These are phyloP conservation scores for Xestia sexstrigata DNA, from an alignment of 2,888 invertebrate genomes.

Conservation along the genomic window DNA sequence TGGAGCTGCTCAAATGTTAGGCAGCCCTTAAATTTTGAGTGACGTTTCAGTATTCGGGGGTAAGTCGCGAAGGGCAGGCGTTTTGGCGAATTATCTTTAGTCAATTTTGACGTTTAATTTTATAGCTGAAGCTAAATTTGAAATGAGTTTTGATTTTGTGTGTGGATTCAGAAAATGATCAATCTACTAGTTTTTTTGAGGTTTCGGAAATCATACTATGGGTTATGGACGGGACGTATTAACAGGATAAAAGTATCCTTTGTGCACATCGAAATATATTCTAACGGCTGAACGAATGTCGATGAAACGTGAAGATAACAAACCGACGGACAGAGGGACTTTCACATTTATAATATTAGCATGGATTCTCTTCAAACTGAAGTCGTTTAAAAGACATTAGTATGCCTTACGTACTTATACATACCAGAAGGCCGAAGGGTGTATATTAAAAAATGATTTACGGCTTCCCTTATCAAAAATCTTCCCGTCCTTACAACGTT, in stretches of 20 bases:
- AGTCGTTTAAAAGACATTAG: slow-evolving; percentile 33
- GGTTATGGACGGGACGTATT: background rate
- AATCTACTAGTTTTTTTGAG: background rate
- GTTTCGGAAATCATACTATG: background rate
- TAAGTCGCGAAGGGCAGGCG: background rate
- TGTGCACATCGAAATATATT: background rate
- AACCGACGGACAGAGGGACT: background rate
- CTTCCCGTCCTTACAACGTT: background rate
- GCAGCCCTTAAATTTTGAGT: too few species aligned
- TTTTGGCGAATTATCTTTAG: background rate
- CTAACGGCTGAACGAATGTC: background rate
- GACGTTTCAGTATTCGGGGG: too few species aligned
- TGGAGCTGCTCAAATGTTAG: too few species aligned
- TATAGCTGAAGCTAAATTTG: too few species aligned
- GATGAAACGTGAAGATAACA: background rate
- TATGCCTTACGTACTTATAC: background rate
- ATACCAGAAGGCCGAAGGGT: background rate
- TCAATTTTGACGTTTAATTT: background rate
- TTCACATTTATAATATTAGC: background rate
- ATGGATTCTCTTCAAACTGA: background rate
- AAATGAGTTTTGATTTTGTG: background rate
- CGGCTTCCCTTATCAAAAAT: background rate
- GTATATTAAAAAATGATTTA: background rate
- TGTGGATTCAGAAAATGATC: background rate
- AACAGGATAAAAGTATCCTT: background rate